Base-by-base conservation (phyloP, 1,140 invertebrate species). In the Potamilus streckersoni region DNA sequence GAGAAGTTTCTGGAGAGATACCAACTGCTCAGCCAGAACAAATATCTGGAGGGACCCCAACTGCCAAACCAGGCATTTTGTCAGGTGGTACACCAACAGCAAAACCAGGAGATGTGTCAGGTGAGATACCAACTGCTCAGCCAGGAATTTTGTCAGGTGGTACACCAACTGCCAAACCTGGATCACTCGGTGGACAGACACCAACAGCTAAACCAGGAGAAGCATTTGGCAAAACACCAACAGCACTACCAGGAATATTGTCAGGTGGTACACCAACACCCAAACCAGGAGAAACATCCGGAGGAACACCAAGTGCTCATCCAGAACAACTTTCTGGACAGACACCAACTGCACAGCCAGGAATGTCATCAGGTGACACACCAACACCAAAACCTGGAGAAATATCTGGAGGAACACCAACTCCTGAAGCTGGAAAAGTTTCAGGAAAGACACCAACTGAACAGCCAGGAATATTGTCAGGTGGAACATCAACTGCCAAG, bases 131-230 rank as follows among this genome's bases (percentile, higher is more conserved):
- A 69, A 69, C 73, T 19, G 66, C 67, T 27, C 16, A 49, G 23
- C 73, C 73, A 63, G 65, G 65, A 27, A 16, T 61, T 1, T 17
- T 58, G 19, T 31, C 72, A n/a, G 67, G 69, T 4, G 20, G 49
- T 27, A 66, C 71, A 64, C 74, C 71, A 71, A 60, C 73, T 49
- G 64, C 60, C 23, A n/a, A 59, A 73, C 71, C 76, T 64, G 64
- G 57, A 17, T n/a, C 55, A 17, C n/a, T 23, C 3, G 15, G 71
- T 65, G 64, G 66, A 23, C 19, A 55, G 14, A 23, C 73, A 67
- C 77, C 80, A 70, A 65, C 74, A 27, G 49, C 74, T n/a, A 20
- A 20, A 68, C 74, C 73, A 71, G 61, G 59, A 17, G 4, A 56
- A 5, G 57, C 17, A 1, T 60, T 73, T 76, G 69, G 72, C 31